Conservation (phyloP, 2,888 invertebrate genomes). For the Drosophila paramelanica region DNA sequence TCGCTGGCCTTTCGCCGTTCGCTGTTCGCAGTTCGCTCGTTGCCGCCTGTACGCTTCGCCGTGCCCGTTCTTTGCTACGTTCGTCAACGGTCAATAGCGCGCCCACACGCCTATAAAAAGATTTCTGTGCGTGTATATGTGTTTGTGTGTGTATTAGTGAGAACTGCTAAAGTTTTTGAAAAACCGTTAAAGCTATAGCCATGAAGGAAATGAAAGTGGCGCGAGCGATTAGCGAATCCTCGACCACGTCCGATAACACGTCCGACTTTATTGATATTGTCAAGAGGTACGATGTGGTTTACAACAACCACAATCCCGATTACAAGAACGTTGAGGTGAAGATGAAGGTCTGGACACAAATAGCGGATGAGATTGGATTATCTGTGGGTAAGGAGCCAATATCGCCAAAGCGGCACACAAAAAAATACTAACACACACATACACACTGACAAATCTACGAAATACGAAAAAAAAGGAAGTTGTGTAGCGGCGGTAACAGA, state of each 20-base stretch:
- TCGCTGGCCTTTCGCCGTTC: conserved; percentile 27
- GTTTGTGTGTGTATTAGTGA: conserved; percentile 14
- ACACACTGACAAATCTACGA: conserved; percentile 25
- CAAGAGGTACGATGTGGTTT: conserved; percentile 84
- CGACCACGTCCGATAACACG: conserved; percentile 83
- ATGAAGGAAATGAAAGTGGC: conserved; percentile 79
- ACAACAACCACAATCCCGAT: conserved; percentile 84
- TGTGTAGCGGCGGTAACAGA: conserved; percentile 39
- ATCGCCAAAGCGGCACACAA: conserved; percentile 12
- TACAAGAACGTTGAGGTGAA: conserved; percentile 84
- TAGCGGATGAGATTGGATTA: conserved; percentile 84
- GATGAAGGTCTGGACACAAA: conserved; percentile 83
- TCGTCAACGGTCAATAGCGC: conserved; percentile 59
- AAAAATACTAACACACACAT: conserved; percentile 6
- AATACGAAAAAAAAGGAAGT: conserved; percentile 52
- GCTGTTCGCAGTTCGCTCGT: conserved; percentile 40
- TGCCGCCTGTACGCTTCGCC: conserved; percentile 30
- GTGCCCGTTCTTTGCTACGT: conserved; percentile 44
- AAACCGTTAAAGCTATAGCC: conserved; percentile 47
- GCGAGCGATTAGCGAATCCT: conserved; percentile 82
- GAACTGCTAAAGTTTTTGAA: conserved; percentile 36
- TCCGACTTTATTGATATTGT: conserved; percentile 84
- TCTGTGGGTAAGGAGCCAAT: conserved; percentile 82
- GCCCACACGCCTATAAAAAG: conserved; percentile 66
- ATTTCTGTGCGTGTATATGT: conserved; percentile 42